These are phyloP conservation scores for Apodemus speciosus DNA, from an alignment of 2,113 vertebrate genomes.

Conservation along the genomic window DNA sequence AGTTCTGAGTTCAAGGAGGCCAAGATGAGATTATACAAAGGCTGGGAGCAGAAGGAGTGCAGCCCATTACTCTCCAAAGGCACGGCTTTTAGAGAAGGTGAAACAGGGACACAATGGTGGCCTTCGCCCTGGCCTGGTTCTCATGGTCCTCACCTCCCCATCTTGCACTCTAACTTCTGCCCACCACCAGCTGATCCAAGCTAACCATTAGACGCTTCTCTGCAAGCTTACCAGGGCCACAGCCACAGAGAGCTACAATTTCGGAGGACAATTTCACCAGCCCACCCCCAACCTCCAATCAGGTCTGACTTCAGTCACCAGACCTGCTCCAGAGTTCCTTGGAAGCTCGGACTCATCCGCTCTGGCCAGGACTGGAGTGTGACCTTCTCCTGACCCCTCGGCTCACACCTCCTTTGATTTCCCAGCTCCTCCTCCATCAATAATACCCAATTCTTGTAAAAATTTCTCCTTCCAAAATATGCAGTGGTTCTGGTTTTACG, in stretches of 20 bases:
- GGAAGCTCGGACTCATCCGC: background rate
- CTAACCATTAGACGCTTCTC: background rate
- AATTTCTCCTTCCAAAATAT: conserved; percentile 32
- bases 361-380: background rate
- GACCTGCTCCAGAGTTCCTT: background rate
- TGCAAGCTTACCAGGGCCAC: background rate
- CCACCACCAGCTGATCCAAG: background rate
- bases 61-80: background rate
- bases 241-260: conserved; percentile 3
- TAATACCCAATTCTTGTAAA: conserved; percentile 34
- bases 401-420: background rate
- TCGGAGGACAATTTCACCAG: background rate
- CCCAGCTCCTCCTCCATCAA: background rate
- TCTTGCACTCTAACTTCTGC: background rate
- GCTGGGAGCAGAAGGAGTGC: background rate
- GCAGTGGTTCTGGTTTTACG: conserved; percentile 26
- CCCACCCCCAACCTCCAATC: background rate
- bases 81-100: background rate
- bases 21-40: background rate
- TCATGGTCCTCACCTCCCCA: background rate
- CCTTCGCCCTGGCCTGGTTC: background rate
- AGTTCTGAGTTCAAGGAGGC: background rate
- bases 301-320: background rate
- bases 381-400: conserved; percentile 21
- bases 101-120: background rate